Percentiles rank a stretch among this genome's conserved stretches.
Evolutionary conservation across 2,888 invertebrate species (phyloP).

Genomic region (Metallyticus violacea): DNA sequence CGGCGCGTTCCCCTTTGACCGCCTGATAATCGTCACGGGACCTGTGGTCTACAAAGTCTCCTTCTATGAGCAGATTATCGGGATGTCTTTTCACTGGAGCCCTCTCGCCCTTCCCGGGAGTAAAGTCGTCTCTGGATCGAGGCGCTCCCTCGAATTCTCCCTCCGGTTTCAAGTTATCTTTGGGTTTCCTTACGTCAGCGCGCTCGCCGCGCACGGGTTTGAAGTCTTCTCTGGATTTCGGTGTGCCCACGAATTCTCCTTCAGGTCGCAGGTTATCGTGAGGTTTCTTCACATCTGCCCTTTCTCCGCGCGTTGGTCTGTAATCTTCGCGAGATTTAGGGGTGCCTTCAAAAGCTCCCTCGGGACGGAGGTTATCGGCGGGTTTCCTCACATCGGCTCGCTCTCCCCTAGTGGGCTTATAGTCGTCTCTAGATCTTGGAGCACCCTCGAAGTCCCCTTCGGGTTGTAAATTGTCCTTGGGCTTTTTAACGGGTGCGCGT

Average conservation of each 20-base stretch:
- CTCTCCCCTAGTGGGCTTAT: slow-evolving; percentile 34
- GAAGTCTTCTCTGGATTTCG: slow-evolving; percentile 45
- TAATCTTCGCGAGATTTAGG: slow-evolving; percentile 56
- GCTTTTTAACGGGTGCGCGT: slow-evolving; percentile 54
- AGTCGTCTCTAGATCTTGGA: slow-evolving; percentile 34
- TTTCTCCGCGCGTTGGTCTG: slow-evolving; percentile 52
- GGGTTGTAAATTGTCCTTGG: slow-evolving; percentile 53
- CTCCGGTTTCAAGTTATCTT: slow-evolving; percentile 48
- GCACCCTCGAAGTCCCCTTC: slow-evolving; percentile 52
- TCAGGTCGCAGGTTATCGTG: slow-evolving; percentile 52
- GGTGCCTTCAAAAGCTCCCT: slow-evolving; percentile 43
- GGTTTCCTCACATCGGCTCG: slow-evolving; percentile 35
- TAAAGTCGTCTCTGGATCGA: slow-evolving; percentile 55
- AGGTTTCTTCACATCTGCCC: slow-evolving; percentile 55
- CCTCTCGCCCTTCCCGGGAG: slow-evolving; percentile 39
- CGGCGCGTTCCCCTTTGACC: slow-evolving; percentile 39
- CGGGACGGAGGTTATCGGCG: slow-evolving; percentile 40
- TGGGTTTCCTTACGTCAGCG: slow-evolving; percentile 36
- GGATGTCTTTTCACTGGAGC: slow-evolving; percentile 49
- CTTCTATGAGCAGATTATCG: slow-evolving; percentile 56
- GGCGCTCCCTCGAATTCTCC: slow-evolving; percentile 51
- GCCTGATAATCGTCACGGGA: slow-evolving; percentile 14
- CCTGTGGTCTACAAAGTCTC: slow-evolving; percentile 50
- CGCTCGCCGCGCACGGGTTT: slow-evolving; percentile 45
- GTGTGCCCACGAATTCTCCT: slow-evolving; percentile 39